Base-by-base conservation (phyloP, 2,113 vertebrate species). In the Chunga burmeisteri region DNA sequence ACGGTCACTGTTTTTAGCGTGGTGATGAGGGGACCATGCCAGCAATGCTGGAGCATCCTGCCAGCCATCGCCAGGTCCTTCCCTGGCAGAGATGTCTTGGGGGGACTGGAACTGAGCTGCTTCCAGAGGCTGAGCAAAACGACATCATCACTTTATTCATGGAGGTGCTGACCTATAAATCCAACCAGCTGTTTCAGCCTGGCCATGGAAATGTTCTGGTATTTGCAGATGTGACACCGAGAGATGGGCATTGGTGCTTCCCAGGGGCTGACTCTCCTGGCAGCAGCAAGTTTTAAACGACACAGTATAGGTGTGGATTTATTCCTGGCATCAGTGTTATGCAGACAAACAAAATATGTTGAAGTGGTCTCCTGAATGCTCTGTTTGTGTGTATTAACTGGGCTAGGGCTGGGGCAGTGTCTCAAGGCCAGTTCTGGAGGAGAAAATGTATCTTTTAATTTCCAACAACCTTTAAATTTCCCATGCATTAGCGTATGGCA, bases 181-280 rank as follows among this genome's bases (percentile, higher is more conserved):
- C 53, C 56, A 89, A 7, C 25, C 44, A 63, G 34, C 18, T 7
- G 0, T 70, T 81, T 52, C 56, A 71, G 25, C 26, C 58, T 46
- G 72, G 32, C 10, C 0, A 0, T 56, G 49, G 86, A 56, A 71
- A 40, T n/a, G 13, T 61, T 56, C 42, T 0, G 0, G 56, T 0
- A 1, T 61, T 26, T 21, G 71, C 0, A 0, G 27, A 36, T 63
- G 67, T 62, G 80, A 36, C 2, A 11, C n/a, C 0, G 7, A 26
- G 44, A 75, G 87, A 34, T 21, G 47, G 74, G 20, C 16, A 9
- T 16, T 66, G 52, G 25, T 71, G 47, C 36, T 79, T 74, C 36
- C 61, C 2, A 0, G 36, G 62, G 65, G 26, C 63, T 58, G 77
- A 15, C 13, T 70, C 10, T 92, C 10, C 91, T 42, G 50, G 65